phyloP scores from a whole-genome alignment of 2,113 vertebrate species.

The Crotophaga sulcirostris region DNA sequence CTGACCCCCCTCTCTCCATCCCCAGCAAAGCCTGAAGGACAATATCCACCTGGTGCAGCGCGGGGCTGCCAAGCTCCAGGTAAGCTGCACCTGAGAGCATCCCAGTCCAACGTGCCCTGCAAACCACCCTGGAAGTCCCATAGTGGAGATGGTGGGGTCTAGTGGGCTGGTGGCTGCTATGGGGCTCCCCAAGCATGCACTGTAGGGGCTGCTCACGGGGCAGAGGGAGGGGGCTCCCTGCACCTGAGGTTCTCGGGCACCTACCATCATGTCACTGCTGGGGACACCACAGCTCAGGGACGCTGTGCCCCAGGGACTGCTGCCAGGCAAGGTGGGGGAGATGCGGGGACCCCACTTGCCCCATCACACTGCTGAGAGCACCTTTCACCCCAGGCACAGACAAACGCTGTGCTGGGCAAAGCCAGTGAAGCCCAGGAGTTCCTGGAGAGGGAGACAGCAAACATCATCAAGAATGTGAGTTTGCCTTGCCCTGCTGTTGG shows the following conservation, averaged over 20 bases:
- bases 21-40: conserved; percentile 71
- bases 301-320: neutral
- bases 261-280: neutral
- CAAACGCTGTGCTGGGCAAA: conserved; percentile 43
- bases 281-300: neutral
- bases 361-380: neutral
- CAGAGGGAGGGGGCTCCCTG: neutral
- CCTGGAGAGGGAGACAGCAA: conserved; percentile 61
- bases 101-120: fast-evolving
- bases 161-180: neutral
- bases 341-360: neutral
- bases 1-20: neutral
- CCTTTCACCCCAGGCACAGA: conserved; percentile 51
- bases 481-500: neutral
- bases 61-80: neutral
- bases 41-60: conserved; percentile 43
- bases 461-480: conserved; percentile 80
- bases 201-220: neutral
- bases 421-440: conserved; percentile 66
- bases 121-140: neutral
- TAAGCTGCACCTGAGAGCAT: neutral
- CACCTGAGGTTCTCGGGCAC: neutral
- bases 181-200: neutral
- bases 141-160: neutral
- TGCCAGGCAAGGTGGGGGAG: neutral